phyloP scores from a whole-genome alignment of 2,113 vertebrate species.

The Paraplagusia blochii region DNA sequence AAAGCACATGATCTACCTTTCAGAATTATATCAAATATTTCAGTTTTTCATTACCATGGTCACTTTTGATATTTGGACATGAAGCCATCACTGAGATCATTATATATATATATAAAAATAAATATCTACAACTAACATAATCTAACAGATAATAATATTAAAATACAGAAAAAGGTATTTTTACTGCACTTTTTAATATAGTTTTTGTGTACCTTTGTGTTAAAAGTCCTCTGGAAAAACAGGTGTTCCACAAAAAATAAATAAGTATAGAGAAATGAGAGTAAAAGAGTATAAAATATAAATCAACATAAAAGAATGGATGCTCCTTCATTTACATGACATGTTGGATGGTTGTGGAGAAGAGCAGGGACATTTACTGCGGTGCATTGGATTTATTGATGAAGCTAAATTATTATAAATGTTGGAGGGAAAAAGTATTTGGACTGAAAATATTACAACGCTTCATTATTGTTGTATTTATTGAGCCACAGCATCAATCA shows the following conservation, averaged over 20 bases:
- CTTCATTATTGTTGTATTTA: too few species aligned
- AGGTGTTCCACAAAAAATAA: constrained; percentile 25
- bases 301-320: constrained; percentile 1
- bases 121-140: constrained; percentile 54
- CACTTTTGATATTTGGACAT: constrained; percentile 55
- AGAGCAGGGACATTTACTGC: too few species aligned
- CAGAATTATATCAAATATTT: constrained; percentile 47
- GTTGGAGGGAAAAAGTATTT: too few species aligned
- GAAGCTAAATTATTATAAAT: too few species aligned
- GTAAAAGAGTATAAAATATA: constrained; percentile 16
- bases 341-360: too few species aligned
- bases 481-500: too few species aligned
- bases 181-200: constrained; percentile 60
- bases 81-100: constrained; percentile 60
- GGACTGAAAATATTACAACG: too few species aligned
- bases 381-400: too few species aligned
- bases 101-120: constrained; percentile 63
- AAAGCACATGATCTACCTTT: constrained; percentile 78
- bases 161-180: constrained; percentile 70
- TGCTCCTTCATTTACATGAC: not conserved
- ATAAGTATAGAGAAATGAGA: constrained; percentile 19
- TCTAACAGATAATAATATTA: constrained; percentile 28
- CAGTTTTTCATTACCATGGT: constrained; percentile 38
- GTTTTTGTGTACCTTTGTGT: constrained; percentile 58
- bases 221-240: constrained; percentile 40